Base-by-base conservation (phyloP, 2,113 vertebrate genomes). In the Apteryx owenii region DNA sequence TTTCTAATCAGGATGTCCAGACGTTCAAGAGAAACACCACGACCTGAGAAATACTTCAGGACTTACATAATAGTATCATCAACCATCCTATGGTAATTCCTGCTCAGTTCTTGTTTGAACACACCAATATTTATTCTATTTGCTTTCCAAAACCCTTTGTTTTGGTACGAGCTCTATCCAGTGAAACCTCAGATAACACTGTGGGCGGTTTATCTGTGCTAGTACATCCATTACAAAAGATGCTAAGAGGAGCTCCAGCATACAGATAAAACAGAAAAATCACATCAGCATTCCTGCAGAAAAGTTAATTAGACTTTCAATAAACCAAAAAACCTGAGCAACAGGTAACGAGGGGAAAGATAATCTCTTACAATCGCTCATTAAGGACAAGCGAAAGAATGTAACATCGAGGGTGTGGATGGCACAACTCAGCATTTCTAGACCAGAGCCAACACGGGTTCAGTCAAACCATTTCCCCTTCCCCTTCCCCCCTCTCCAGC, bases 271-370 rank as follows among this genome's bases (percentile, higher is more conserved):
- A 53, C 10, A 71, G 38, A 20, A 66, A 46, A 10, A 19, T 5
- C 56, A 36, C 82, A 73, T 66, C 88, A 93, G 76, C 80, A 81
- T 85, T 83, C 79, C 76, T 71, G 54, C 65, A 90, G 73, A 46
- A 84, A 95, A 26, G 20, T 69, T 96, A 77, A 95, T 95, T 75
- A 94, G 92, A 73, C 72, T 94, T 89, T 53, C 76, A 95, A 80
- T 71, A 94, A 50, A 82, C 87, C 42, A 0, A 85, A 90, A 75
- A 97, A 94, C 94, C 76, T 96, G 96, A 96, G 85, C 79, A 88
- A 93, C 95, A 93, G 91, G 93, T 96, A 97, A 85, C 40, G 40
- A 93, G 22, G 44, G 62, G 62, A 81, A 94, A 77, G 81, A 90
- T 93, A 95, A 94, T 91, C 86, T 87, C 70, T 61, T 68, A 54